These are phyloP conservation scores for Panthera leo DNA, from an alignment of 2,113 vertebrate genomes.

Conservation along the genomic window DNA sequence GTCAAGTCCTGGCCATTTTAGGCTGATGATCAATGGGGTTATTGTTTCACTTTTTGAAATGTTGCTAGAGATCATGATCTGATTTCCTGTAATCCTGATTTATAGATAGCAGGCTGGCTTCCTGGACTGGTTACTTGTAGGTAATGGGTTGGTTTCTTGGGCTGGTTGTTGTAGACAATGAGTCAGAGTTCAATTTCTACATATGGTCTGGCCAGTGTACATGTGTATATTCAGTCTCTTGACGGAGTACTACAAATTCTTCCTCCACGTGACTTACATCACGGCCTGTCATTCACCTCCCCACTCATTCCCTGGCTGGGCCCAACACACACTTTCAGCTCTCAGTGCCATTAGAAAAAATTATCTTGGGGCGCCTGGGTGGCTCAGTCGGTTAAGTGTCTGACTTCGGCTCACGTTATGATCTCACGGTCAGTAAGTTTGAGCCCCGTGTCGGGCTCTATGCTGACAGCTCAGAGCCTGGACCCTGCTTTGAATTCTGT, in stretches of 20 bases:
- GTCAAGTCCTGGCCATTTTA: neutral
- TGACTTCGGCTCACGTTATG: too few relatives aligned
- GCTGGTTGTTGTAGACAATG: neutral
- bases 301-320: neutral
- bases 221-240: neutral
- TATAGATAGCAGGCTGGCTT: neutral
- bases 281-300: too few relatives aligned
- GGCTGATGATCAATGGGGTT: neutral
- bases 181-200: neutral
- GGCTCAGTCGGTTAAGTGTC: too few relatives aligned
- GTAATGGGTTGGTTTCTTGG: neutral
- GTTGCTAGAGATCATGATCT: neutral
- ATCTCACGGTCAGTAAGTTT: too few relatives aligned
- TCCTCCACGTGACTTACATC: neutral
- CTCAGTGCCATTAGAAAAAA: neutral
- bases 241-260: neutral
- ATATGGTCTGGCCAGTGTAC: neutral
- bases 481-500: too few relatives aligned
- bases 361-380: neutral
- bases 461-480: too few relatives aligned
- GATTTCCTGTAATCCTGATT: neutral
- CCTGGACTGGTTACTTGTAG: neutral
- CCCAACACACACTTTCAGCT: fast-evolving
- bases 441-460: too few relatives aligned
- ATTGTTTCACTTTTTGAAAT: neutral